A percentile compares a stretch with the other conserved stretches of the same genome.
phyloP scores from a whole-genome alignment of 2,113 vertebrate genomes.

The Thomomys bottae region DNA sequence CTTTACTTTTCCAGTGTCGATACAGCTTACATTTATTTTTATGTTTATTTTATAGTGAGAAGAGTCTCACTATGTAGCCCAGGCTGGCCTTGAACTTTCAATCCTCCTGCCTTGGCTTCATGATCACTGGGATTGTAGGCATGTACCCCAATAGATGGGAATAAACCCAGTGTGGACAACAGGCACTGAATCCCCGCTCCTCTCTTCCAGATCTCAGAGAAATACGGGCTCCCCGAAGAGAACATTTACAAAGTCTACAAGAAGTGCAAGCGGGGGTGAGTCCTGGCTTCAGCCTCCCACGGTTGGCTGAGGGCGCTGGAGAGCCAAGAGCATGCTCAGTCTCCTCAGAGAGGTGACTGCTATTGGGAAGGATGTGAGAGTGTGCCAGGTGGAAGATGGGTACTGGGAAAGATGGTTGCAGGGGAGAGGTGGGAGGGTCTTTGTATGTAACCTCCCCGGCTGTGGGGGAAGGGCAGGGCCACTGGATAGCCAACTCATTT shows the following conservation, averaged over 20 bases:
- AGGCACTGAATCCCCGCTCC: not conserved
- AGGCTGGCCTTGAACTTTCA: too few relatives aligned
- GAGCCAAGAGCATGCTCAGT: not conserved
- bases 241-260: constrained; percentile 98
- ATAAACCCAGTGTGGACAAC: not conserved
- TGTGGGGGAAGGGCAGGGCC: not conserved
- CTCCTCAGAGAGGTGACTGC: not conserved
- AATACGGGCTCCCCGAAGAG: constrained; percentile 95
- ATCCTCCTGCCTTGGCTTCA: too few relatives aligned
- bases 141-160: not conserved
- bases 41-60: too few relatives aligned
- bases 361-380: not conserved
- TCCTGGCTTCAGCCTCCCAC: not conserved
- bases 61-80: too few relatives aligned
- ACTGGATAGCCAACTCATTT: not conserved
- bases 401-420: too few relatives aligned
- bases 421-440: not conserved
- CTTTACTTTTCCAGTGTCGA: not conserved
- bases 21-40: not conserved
- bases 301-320: not conserved
- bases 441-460: not conserved
- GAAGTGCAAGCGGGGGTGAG: constrained; percentile 99
- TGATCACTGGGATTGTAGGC: not conserved
- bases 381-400: not conserved
- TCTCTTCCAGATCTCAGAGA: constrained; percentile 94